Base-by-base conservation (phyloP, 2,113 vertebrate species). In the Mesitornis unicolor region DNA sequence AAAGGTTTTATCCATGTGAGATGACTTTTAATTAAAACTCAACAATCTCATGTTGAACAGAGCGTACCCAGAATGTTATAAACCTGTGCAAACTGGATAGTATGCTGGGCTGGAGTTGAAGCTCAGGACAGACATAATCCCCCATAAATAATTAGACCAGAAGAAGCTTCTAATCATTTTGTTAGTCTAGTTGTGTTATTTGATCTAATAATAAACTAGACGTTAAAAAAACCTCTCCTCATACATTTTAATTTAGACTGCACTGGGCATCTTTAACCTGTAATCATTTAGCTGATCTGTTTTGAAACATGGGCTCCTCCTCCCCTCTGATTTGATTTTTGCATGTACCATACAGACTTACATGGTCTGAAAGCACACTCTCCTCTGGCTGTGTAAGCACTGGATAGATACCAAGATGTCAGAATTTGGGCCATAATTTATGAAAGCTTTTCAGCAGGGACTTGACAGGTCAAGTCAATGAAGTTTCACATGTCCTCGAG, bases 161-260 rank as follows among this genome's bases (percentile, higher is more conserved):
- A 93, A 96, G 94, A 90, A 54, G 64, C 60, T 82, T 78, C 56
- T 92, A 57, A 93, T 95, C 77, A 90, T 84, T 90, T 81, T 70
- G 79, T 91, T 95, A 81, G 68, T 86, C 81, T 42, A 57, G 60
- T 63, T 79, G 67, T 53, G 38, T 1, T 36, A 94, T 90, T 93
- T 85, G 25, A 83, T 87, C 84, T 87, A 93, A 94, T 86, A 75
- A 95, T 89, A 96, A 94, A 78, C 36, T 56, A 75, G 60, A 71
- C 43, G 9, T 59, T 57, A 70, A 50, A 9, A 11, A 1, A 38
- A 10, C 0, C 2, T 7, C 20, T 45, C 13, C 38, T 81, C 40
- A 42, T 93, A 47, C 14, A 80, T 75, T 96, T 92, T 85, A 65
- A 90, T 96, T 84, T 63, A 76, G 60, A 40, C 7, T 24, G 51